phyloP scores from a whole-genome alignment of 2,113 vertebrate species.

The Gavia stellata region DNA sequence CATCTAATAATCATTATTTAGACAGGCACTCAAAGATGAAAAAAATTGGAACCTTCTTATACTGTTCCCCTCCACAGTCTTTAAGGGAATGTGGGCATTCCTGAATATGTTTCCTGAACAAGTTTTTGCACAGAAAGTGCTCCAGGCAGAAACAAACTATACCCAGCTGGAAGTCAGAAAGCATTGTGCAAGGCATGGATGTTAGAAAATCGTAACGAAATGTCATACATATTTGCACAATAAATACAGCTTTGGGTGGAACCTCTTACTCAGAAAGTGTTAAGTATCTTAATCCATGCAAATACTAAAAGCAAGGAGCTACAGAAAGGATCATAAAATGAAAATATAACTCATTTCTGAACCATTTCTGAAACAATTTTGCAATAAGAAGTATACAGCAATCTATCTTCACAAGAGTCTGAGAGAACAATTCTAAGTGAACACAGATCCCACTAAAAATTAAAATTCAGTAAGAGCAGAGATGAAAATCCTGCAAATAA shows the following conservation, averaged over 20 bases:
- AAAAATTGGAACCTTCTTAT: neutral
- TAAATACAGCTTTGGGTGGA: neutral
- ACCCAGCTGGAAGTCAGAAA: neutral
- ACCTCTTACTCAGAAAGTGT: neutral
- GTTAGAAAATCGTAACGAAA: neutral
- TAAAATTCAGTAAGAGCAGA: neutral
- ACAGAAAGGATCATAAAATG: neutral
- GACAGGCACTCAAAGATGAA: neutral
- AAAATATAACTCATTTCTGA: neutral
- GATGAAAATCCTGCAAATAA: neutral
- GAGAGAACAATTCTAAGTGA: neutral
- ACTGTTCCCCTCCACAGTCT: neutral
- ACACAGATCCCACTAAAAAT: neutral
- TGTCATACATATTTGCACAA: neutral
- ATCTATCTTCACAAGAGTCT: neutral
- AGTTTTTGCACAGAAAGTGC: neutral
- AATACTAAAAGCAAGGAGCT: neutral
- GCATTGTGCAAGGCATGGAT: neutral
- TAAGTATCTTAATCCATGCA: neutral
- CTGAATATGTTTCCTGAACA: neutral
- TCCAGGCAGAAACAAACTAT: neutral
- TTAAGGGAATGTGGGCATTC: neutral
- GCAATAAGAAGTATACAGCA: neutral
- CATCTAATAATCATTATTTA: neutral
- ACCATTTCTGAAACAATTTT: neutral